phyloP scores from a whole-genome alignment of 2,113 vertebrate species.

The Telmatochromis sp. region DNA sequence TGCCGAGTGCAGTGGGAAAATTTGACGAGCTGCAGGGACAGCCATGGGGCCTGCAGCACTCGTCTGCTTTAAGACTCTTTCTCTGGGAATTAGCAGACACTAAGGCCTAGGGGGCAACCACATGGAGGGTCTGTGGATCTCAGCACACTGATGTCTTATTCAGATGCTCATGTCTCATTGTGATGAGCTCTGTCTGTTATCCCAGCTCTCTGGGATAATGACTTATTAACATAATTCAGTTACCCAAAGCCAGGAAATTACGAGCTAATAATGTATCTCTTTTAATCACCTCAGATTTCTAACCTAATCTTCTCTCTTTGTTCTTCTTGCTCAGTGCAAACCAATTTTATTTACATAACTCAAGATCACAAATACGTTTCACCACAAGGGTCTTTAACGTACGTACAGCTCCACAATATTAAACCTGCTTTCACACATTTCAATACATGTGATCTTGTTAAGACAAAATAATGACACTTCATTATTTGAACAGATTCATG shows the following conservation, averaged over 20 bases:
- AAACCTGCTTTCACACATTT: neutral
- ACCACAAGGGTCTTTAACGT: neutral
- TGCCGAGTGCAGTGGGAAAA: neutral
- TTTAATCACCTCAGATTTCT: neutral
- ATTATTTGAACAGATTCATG: neutral
- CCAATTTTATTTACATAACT: neutral
- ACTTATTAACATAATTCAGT: neutral
- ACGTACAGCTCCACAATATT: neutral
- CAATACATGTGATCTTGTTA: neutral
- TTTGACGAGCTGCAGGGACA: neutral
- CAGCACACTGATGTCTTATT: slow-evolving; percentile 28
- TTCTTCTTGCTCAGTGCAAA: neutral
- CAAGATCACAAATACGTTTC: neutral
- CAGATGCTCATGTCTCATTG: neutral
- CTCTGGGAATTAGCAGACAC: neutral
- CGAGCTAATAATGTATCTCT: neutral
- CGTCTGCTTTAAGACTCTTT: neutral
- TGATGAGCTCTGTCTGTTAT: neutral
- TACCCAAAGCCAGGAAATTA: neutral
- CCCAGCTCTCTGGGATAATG: neutral
- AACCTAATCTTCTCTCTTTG: neutral
- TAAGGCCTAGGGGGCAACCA: neutral
- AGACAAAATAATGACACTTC: neutral
- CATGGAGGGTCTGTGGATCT: neutral
- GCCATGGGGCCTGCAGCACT: neutral